These are phyloP conservation scores for Dynastes grantii DNA, from an alignment of 2,888 invertebrate genomes.

Conservation along the genomic window DNA sequence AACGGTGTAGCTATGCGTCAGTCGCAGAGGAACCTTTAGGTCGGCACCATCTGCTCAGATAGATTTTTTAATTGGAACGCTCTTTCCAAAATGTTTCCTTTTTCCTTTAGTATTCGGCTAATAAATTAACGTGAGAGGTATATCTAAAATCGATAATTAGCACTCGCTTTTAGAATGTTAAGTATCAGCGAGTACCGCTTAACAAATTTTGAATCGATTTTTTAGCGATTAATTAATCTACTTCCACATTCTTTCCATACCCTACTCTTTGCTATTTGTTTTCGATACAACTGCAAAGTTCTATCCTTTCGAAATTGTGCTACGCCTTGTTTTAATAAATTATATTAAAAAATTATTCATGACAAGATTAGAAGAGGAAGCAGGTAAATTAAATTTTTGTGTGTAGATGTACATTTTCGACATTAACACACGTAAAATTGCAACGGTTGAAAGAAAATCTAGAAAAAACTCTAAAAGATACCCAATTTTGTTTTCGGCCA, in stretches of 20 bases:
- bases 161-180: background rate
- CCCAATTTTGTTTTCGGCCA: too few species aligned
- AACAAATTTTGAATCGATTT: background rate
- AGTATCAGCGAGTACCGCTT: background rate
- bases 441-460: too few species aligned
- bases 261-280: too few species aligned
- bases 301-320: too few species aligned
- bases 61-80: slow-evolving; percentile 19
- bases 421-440: too few species aligned
- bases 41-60: slow-evolving; percentile 23
- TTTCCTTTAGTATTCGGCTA: background rate
- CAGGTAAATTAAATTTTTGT: too few species aligned
- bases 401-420: too few species aligned
- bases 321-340: too few species aligned
- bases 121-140: background rate
- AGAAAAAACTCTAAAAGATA: too few species aligned
- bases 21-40: slow-evolving; percentile 3
- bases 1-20: slow-evolving; percentile 24
- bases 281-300: too few species aligned
- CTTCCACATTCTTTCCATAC: background rate
- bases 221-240: background rate
- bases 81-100: background rate
- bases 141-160: background rate
- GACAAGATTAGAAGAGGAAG: too few species aligned
- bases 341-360: too few species aligned